phyloP scores from a whole-genome alignment of 2,888 invertebrate species.

The Byasa hedistus region DNA sequence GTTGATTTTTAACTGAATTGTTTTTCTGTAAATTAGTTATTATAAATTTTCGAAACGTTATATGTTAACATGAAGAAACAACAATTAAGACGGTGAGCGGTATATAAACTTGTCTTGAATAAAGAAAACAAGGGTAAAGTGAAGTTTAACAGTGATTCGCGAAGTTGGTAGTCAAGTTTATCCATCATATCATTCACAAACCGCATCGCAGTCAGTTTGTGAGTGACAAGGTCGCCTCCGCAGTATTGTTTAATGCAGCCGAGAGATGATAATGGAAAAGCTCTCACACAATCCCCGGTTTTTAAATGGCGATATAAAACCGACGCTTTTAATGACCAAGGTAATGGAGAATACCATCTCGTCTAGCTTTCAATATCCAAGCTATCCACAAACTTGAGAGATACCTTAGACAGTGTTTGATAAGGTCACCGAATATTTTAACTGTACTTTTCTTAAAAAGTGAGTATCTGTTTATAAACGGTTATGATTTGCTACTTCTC shows the following conservation, averaged over 20 bases:
- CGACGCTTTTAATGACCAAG: not conserved
- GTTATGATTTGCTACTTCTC: too few species aligned
- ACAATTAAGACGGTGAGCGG: too few species aligned
- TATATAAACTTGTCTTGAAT: not conserved
- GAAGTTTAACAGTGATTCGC: not conserved
- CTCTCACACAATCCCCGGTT: not conserved
- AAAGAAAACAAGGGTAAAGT: not conserved
- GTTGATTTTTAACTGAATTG: too few species aligned
- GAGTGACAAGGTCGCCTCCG: slow-evolving; percentile 10
- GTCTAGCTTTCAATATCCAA: not conserved
- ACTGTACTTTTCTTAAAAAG: too few species aligned
- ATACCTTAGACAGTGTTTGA: too few species aligned
- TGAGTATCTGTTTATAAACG: too few species aligned
- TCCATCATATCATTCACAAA: slow-evolving; percentile 15
- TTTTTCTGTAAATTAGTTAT: too few species aligned
- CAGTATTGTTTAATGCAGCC: not conserved
- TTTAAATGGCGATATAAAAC: not conserved
- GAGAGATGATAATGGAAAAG: slow-evolving; percentile 2
- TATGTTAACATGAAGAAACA: too few species aligned
- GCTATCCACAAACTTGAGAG: too few species aligned
- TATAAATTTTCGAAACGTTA: too few species aligned
- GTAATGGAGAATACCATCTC: not conserved
- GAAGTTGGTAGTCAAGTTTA: not conserved
- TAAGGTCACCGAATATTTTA: too few species aligned
- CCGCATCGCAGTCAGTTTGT: slow-evolving; percentile 11